Percentiles rank a stretch among this genome's conserved stretches.
These are phyloP conservation scores for Cossypha caffra DNA, from an alignment of 2,797 vertebrate genomes.

Conservation along the genomic window DNA sequence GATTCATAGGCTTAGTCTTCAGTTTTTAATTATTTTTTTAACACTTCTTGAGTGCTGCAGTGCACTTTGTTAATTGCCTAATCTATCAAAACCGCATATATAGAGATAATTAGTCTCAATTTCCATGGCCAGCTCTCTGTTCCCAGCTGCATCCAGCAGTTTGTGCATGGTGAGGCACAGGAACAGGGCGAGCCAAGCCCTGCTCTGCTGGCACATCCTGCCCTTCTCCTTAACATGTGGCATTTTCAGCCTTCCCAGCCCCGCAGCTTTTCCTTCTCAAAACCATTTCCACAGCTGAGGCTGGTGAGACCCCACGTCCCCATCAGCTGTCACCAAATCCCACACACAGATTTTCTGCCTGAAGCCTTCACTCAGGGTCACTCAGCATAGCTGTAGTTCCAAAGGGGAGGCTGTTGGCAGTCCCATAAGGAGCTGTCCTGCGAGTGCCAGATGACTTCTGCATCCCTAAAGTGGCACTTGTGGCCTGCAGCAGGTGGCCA, in stretches of 20 bases:
- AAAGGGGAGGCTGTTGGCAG: not conserved
- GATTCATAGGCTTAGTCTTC: not conserved
- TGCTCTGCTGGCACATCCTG: not conserved
- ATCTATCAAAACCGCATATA: not conserved
- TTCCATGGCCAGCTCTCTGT: not conserved
- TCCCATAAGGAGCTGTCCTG: rapidly evolving
- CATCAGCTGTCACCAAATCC: not conserved
- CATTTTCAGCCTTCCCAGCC: not conserved
- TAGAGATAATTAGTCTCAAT: rapidly evolving
- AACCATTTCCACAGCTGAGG: not conserved
- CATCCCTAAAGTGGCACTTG: not conserved
- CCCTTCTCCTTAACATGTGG: not conserved
- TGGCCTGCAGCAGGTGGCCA: not conserved
- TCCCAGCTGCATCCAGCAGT: rapidly evolving
- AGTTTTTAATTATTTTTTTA: not conserved
- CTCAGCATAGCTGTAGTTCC: not conserved
- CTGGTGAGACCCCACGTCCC: rapidly evolving
- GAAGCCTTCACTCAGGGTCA: not conserved
- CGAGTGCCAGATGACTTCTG: not conserved
- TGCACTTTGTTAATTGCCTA: not conserved
- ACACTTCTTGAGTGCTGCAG: not conserved
- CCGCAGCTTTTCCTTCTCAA: not conserved
- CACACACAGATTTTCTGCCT: rapidly evolving
- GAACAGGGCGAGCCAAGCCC: not conserved
- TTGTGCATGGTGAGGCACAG: rapidly evolving